Percentiles rank a stretch among this genome's conserved stretches.
These are phyloP conservation scores for Spodoptera picta DNA, from an alignment of 2,888 invertebrate genomes.

Conservation along the genomic window DNA sequence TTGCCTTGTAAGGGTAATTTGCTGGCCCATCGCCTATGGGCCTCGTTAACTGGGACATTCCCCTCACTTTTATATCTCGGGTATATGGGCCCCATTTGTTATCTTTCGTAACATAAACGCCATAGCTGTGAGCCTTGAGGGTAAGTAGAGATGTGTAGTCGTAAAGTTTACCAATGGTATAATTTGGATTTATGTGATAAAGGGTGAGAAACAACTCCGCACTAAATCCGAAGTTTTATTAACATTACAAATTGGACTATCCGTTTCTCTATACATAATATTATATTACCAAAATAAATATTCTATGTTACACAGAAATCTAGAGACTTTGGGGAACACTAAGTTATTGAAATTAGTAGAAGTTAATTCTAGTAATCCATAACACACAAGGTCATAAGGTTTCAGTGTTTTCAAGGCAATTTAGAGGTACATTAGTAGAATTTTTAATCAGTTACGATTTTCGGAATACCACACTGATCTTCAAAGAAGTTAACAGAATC, in stretches of 20 bases:
- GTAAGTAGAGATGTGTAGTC: conserved; percentile 8
- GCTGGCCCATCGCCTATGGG: conserved; percentile 33
- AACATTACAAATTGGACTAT: background rate
- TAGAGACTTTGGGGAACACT: too few relatives aligned
- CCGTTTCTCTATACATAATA: background rate
- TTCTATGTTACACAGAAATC: too few relatives aligned
- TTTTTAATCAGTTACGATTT: too few relatives aligned
- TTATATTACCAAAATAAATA: too few relatives aligned
- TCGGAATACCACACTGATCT: too few relatives aligned
- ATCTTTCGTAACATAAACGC: conserved; percentile 42
- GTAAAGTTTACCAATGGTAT: conserved; percentile 19
- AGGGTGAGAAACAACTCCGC: conserved; percentile 1
- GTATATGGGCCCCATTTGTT: conserved; percentile 37
- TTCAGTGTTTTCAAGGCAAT: too few relatives aligned
- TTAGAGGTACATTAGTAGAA: too few relatives aligned
- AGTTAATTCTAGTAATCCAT: too few relatives aligned
- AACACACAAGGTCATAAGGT: too few relatives aligned
- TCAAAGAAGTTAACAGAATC: too few relatives aligned
- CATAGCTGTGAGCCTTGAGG: conserved; percentile 15
- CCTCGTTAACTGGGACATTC: conserved; percentile 32
- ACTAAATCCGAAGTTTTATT: background rate
- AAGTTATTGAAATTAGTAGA: too few relatives aligned
- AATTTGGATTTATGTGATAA: conserved; percentile 17
- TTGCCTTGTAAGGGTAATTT: conserved; percentile 35
- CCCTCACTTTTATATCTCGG: conserved; percentile 37